Percentiles rank a stretch among this genome's conserved stretches.
These are phyloP conservation scores for Sogatella furcifera DNA, from an alignment of 1,140 invertebrate genomes.

Conservation along the genomic window DNA sequence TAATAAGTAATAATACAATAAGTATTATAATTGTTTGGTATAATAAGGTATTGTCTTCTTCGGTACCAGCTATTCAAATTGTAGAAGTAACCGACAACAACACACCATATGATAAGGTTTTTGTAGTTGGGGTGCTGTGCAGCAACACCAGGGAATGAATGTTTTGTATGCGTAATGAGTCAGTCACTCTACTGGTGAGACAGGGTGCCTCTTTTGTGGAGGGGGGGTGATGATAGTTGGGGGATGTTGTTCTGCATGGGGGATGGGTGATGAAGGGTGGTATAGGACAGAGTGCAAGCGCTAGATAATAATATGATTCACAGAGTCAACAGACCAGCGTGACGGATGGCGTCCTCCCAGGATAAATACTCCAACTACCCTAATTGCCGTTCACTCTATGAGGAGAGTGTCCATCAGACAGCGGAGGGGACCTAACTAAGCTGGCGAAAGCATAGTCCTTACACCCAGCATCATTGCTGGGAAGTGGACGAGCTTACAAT, in stretches of 20 bases:
- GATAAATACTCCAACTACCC: not conserved
- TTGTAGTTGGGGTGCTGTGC: no score
- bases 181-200: not conserved
- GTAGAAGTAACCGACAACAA: no score
- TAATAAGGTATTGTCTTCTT: no score
- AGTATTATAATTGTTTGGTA: no score
- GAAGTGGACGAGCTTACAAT: no score
- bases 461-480: no score
- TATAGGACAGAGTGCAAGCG: not conserved
- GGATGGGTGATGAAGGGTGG: not conserved
- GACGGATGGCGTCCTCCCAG: not conserved
- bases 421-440: no score
- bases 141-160: no score
- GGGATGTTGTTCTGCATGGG: not conserved
- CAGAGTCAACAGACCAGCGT: not conserved
- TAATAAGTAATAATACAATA: no score
- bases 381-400: not conserved
- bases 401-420: not conserved
- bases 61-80: no score
- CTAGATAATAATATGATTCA: conserved; percentile 2
- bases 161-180: conserved; percentile 1
- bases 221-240: not conserved
- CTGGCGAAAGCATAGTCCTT: no score
- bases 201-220: not conserved
- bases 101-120: no score